Evolutionary conservation across 2,888 invertebrate genomes (phyloP), one percentile per base, ranked within the genome.

Genomic region (Phaonia tiefii): DNA sequence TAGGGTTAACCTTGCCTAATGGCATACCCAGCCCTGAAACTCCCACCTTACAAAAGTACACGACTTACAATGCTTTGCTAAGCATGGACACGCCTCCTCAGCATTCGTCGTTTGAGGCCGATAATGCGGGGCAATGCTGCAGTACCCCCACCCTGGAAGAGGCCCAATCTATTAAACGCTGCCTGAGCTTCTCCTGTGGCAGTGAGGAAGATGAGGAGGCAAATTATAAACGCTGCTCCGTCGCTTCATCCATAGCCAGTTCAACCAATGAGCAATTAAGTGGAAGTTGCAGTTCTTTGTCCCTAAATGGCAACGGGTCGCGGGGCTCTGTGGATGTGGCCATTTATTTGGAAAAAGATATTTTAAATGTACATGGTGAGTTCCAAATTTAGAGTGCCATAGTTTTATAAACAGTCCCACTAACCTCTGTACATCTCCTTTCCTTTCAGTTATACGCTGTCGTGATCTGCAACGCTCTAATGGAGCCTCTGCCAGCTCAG

Each of bases 361-460:
- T 92, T 76, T 92, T 95, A 87, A 93, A 94, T 91, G 93, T 95
- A 86, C 94, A 94, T 91, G 94, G 94, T 95, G 91, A 94, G 94
- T 93, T 87, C 85, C 86, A 86, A 82, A 39, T 80, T 83, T 78
- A 76, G 80, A 37, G 4, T n/a, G 17, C 17, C 8, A 15, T 46
- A 46, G 8, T 31, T 2, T 22, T 11, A 3, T 1, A 13, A 22
- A 17, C 42, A 10, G 51, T 49, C 15, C 66, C n/a, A 26, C 25
- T 77, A 20, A 4, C 8, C 39, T 8, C 67, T n/a, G 25, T 11
- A 67, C 11, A 4, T 11, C 51, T 31, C 82, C 73, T 86, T 88
- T 88, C 73, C 86, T 88, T 88, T 72, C 92, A 96, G 96, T 96
- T 85, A 93, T 95, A 86, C 93, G 95, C 86, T 96, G 96, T 89